Evolutionary conservation across 2,797 vertebrate genomes (phyloP).

Genomic region (Aeoliscus strigatus): DNA sequence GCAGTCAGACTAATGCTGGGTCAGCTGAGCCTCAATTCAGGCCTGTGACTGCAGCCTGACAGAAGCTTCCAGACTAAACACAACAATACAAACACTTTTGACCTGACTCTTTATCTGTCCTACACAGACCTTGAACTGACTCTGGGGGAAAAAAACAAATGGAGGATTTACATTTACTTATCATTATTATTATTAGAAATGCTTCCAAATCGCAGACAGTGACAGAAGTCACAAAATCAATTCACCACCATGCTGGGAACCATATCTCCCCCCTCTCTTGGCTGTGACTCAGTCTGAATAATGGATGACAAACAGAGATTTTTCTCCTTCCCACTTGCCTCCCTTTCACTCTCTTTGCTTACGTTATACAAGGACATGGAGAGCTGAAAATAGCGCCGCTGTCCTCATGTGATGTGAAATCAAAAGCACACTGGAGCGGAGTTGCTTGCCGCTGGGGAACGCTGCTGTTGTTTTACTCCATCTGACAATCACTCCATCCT

Average conservation of each 20-base stretch:
- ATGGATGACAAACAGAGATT: conserved; percentile 61
- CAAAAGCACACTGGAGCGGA: conserved; percentile 63
- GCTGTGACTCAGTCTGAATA: conserved; percentile 65
- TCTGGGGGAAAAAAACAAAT: conserved; percentile 2
- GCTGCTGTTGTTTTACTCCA: conserved; percentile 41
- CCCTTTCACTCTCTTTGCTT: conserved; percentile 37
- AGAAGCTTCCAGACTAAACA: too few species aligned
- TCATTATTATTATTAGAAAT: too few species aligned
- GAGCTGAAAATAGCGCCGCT: conserved; percentile 63
- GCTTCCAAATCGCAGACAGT: neutral
- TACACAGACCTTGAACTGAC: conserved; percentile 1
- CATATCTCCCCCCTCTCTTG: conserved; percentile 17
- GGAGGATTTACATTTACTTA: too few species aligned
- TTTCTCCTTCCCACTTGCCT: conserved; percentile 26
- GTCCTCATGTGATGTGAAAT: conserved; percentile 62
- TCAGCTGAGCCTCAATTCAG: neutral
- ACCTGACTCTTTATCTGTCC: neutral
- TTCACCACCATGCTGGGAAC: conserved; percentile 27
- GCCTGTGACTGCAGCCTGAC: too few species aligned
- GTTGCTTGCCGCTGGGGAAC: conserved; percentile 48
- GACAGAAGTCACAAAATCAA: conserved; percentile 14
- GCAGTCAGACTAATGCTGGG: neutral
- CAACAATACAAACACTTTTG: neutral
- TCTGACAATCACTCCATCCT: conserved; percentile 48
- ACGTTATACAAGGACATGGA: conserved; percentile 57